phyloP scores from a whole-genome alignment of 2,888 invertebrate species.

The Drosophila neonasuta region DNA sequence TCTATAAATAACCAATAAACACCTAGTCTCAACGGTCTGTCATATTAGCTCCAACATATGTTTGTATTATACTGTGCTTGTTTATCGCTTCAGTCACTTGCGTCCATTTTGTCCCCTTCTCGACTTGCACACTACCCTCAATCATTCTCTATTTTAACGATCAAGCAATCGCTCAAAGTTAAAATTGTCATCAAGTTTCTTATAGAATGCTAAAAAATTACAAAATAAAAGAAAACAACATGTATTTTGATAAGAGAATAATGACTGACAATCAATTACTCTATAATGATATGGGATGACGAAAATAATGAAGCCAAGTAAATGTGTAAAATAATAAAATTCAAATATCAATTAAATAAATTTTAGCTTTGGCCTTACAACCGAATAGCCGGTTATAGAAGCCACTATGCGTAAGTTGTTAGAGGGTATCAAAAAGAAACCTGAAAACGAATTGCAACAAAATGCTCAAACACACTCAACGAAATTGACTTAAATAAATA shows the following conservation, averaged over 20 bases:
- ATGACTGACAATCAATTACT: not conserved
- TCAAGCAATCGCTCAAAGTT: constrained; percentile 69
- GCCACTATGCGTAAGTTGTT: not conserved
- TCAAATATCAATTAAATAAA: no score
- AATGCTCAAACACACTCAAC: constrained; percentile 73
- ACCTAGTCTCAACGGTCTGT: constrained; percentile 1
- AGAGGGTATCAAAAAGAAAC: constrained; percentile 28
- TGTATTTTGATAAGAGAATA: not conserved
- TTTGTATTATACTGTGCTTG: constrained; percentile 14
- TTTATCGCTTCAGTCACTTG: constrained; percentile 31
- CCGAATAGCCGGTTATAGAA: no score
- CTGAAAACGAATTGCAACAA: constrained; percentile 69
- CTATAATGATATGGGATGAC: not conserved
- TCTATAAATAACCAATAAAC: constrained; percentile 16
- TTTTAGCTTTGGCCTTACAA: no score
- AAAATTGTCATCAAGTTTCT: constrained; percentile 64
- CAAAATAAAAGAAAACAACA: constrained; percentile 16
- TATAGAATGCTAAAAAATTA: constrained; percentile 37
- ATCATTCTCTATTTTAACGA: constrained; percentile 1
- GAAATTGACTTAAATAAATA: constrained; percentile 76
- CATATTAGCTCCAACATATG: constrained; percentile 1
- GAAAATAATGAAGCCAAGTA: not conserved
- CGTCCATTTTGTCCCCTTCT: not conserved
- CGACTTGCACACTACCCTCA: not conserved
- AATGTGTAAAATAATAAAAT: not conserved